These are phyloP conservation scores for Agonopterix heracliana DNA, from an alignment of 2,888 invertebrate species.

Conservation along the genomic window DNA sequence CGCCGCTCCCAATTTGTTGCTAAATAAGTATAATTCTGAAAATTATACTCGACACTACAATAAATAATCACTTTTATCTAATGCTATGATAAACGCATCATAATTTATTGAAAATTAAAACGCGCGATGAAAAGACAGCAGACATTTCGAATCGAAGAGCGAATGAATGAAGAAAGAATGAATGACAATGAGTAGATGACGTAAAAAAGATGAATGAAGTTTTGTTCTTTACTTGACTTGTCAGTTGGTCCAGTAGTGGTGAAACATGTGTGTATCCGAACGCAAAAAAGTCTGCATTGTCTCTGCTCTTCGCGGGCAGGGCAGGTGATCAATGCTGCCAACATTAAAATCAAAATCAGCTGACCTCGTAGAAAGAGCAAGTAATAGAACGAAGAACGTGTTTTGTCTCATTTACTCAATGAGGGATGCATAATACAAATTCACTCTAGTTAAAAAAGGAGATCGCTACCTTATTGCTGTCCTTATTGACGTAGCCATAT, in stretches of 20 bases:
- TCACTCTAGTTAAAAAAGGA: too few relatives aligned
- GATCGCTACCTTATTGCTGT: too few relatives aligned
- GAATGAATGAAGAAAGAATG: constrained; percentile 16
- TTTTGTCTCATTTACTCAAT: too few relatives aligned
- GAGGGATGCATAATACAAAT: too few relatives aligned
- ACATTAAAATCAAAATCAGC: constrained; percentile 33
- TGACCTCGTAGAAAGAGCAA: too few relatives aligned
- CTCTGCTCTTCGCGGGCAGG: too few relatives aligned
- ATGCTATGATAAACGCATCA: constrained; percentile 8
- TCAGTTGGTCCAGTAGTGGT: background rate
- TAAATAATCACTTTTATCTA: constrained; percentile 15
- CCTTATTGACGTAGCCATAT: too few relatives aligned
- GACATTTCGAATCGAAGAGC: constrained; percentile 19
- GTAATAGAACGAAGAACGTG: too few relatives aligned
- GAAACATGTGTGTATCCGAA: too few relatives aligned
- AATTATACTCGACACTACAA: constrained; percentile 13
- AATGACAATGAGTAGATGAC: constrained; percentile 6
- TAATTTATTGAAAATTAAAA: constrained; percentile 34
- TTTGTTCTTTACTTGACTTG: background rate
- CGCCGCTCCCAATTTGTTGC: constrained; percentile 7
- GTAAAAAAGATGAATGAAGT: background rate
- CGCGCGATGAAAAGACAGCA: constrained; percentile 35
- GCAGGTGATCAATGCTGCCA: constrained; percentile 18
- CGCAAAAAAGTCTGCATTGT: too few relatives aligned
- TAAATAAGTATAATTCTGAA: constrained; percentile 8